Evolutionary conservation across 2,888 invertebrate genomes (phyloP).

Genomic region (Phrixothrix hirtus): DNA sequence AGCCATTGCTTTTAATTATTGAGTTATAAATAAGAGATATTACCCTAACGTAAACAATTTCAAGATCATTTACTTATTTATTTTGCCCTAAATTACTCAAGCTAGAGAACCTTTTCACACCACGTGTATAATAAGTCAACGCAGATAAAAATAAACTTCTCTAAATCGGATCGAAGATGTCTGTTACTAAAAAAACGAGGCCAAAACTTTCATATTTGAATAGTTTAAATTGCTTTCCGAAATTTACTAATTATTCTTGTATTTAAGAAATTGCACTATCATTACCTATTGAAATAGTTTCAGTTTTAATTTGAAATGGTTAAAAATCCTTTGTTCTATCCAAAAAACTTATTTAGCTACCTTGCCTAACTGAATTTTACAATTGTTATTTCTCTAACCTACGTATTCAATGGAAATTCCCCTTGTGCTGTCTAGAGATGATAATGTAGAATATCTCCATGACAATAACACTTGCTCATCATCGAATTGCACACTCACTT

Average conservation of each 20-base stretch:
- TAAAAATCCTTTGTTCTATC: too few relatives aligned
- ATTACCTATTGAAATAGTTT: too few relatives aligned
- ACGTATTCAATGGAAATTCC: too few relatives aligned
- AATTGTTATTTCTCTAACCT: too few relatives aligned
- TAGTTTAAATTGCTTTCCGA: too few relatives aligned
- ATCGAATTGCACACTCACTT: slow-evolving; percentile 47
- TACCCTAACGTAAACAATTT: slow-evolving; percentile 24
- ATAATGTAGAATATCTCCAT: slow-evolving; percentile 50
- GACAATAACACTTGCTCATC: slow-evolving; percentile 47
- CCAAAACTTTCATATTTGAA: neutral
- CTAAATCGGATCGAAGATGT: slow-evolving; percentile 3
- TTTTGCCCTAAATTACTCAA: slow-evolving; percentile 20
- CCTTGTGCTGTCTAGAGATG: slow-evolving; percentile 31
- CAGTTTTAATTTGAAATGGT: too few relatives aligned
- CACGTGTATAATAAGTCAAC: slow-evolving; percentile 9
- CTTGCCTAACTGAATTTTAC: too few relatives aligned
- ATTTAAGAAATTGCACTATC: too few relatives aligned
- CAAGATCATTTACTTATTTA: slow-evolving; percentile 20
- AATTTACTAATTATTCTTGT: too few relatives aligned
- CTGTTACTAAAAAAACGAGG: neutral
- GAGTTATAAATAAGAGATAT: slow-evolving; percentile 27
- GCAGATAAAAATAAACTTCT: slow-evolving; percentile 8
- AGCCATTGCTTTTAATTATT: slow-evolving; percentile 24
- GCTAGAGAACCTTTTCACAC: slow-evolving; percentile 8
- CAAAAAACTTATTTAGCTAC: too few relatives aligned